Base-by-base conservation (phyloP, 2,797 vertebrate species). In the Lerista edwardsae region DNA sequence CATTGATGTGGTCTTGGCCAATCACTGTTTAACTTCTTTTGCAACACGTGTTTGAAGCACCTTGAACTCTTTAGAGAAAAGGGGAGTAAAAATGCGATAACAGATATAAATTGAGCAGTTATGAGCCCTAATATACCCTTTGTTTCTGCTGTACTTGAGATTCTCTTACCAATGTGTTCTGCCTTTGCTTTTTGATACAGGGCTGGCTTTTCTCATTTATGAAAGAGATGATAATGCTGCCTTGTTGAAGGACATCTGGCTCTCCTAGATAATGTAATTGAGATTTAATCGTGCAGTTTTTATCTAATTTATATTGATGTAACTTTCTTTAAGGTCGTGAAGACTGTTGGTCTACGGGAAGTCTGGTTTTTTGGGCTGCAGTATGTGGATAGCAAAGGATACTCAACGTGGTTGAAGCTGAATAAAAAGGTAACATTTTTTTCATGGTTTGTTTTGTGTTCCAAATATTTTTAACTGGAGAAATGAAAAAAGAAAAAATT, bases 311-410 rank as follows among this genome's bases (percentile, higher is more conserved):
- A 86, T 84, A 73, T 64, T 85, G 31, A 71, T 51, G 64, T 51
- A 62, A 41, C 87, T 90, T 88, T 80, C 89, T 91, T 93, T 86
- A 81, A 99, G 98, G 98, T 99, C 94, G 98, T 99, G 90, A 99
- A 99, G 96, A 99, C 98, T 1, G 98, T 99, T 91, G 98, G 98
- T 51, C 96, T 99, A 62, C 96, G 98, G 88, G 98, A 99, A 94
- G 98, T 99, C 62, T 99, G 98, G 98, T 99, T 99, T 96, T 99
- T 99, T 91, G 98, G 98, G 68, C 96, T 99, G 2, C 98, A 99
- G 92, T 99, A 99, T 64, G 96, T 97, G 88, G 98, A 99, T 95
- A 98, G 98, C 91, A 99, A 99, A 96, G 98, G 98, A 82, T 99
- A 99, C 93, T 97, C 95, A 91, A 99, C 98, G 11, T 99, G 98